Conservation (phyloP, 2,113 vertebrate genomes). For the Ceratotherium simum region DNA sequence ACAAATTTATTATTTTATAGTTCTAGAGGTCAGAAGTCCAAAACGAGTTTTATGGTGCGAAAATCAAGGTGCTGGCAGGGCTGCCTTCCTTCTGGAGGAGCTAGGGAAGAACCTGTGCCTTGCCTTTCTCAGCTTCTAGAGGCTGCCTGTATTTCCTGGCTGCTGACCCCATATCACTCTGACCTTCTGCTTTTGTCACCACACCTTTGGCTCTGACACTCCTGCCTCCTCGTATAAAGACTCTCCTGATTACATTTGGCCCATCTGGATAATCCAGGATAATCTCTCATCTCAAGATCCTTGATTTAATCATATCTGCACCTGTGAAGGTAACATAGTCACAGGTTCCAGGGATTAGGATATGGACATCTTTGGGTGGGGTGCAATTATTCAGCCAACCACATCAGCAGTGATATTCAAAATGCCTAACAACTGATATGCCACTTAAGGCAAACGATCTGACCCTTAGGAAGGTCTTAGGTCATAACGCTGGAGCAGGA, state of each 20-base stretch:
- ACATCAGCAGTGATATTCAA: background rate
- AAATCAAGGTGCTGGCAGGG: background rate
- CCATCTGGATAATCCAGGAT: background rate
- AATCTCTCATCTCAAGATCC: background rate
- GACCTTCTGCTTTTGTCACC: background rate
- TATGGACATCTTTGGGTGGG: background rate
- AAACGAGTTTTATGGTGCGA: background rate
- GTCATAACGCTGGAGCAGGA: background rate
- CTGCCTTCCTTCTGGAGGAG: too few species aligned
- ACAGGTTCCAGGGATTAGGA: background rate
- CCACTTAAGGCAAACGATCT: background rate
- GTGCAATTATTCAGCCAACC: background rate
- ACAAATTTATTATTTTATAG: background rate
- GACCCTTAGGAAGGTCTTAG: background rate
- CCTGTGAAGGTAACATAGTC: background rate
- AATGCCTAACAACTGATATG: background rate
- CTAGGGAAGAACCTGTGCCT: background rate
- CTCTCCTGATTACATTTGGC: background rate
- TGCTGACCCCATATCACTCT: background rate
- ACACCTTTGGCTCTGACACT: background rate
- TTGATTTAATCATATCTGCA: background rate
- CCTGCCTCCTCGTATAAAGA: background rate
- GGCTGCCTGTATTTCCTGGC: background rate
- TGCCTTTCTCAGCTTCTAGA: background rate
- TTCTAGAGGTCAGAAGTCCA: background rate